Base-by-base conservation (phyloP, 2,888 invertebrate genomes). In the Lepidochrysops patricia region DNA sequence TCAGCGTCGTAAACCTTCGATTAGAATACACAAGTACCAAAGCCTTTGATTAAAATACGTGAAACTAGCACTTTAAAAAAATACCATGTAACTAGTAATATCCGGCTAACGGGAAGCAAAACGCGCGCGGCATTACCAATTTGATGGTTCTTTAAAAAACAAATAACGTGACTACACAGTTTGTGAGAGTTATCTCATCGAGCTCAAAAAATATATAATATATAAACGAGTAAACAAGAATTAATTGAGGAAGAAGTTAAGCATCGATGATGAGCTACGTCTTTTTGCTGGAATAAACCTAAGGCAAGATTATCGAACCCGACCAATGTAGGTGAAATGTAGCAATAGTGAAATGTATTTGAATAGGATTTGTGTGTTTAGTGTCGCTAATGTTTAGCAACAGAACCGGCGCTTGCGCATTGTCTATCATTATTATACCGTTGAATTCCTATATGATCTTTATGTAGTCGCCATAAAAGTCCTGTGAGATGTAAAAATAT, bases 61-160 rank as follows among this genome's bases (percentile, higher is more conserved):
- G n/a, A n/a, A n/a, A n/a, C n/a, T 15, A 9, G 43, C 1, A 43
- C 6, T 23, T 43, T 13, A 35, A 35, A n/a, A 43, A 50, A 25
- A 50, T 50, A 49, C 49, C 49, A n/a, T 12, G 2, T 15, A 37
- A 50, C 50, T 50, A 26, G 26, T 26, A 34, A 63, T 63, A 64
- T 68, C 67, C 67, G 68, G 61, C 64, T 70, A 72, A 71, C 72
- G 70, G 72, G 65, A 67, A 61, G 65, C 58, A 57, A 60, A 63
- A 59, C 19, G 13, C 37, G 67, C 70, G 69, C 67, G 62, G 63
- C 62, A 66, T 66, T 71, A 66, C 64, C 58, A 64, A 69, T 66
- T 67, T 60, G 64, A 63, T 65, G 61, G 58, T 60, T 65, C 64
- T 63, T 61, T 63, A 64, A 64, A 61, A n/a, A 65, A 59, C 37